Percentiles rank a stretch among this genome's conserved stretches.
Conservation (phyloP, 2,113 vertebrate genomes). For the Seriola quinqueradiata region DNA sequence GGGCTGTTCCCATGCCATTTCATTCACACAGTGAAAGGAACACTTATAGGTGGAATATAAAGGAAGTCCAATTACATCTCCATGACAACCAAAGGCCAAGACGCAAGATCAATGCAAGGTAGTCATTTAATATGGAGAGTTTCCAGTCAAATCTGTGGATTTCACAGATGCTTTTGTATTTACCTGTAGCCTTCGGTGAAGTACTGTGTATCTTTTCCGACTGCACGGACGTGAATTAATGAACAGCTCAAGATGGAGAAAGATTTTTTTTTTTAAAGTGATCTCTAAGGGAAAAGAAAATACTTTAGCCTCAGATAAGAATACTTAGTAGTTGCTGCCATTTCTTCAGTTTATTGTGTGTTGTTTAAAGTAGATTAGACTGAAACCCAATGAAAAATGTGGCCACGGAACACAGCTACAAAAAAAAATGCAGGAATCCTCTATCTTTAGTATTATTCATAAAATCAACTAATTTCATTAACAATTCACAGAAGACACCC, state of each 20-base stretch:
- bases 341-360: neutral
- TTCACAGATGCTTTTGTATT: slow-evolving; percentile 35
- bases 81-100: slow-evolving; percentile 69
- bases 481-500: slow-evolving; percentile 15
- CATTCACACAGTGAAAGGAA: slow-evolving; percentile 66
- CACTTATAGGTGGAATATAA: slow-evolving; percentile 72
- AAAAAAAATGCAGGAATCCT: neutral
- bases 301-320: neutral
- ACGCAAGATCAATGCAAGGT: slow-evolving; percentile 47
- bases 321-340: neutral
- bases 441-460: neutral
- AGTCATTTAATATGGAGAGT: slow-evolving; percentile 56
- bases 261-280: neutral
- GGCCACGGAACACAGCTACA: neutral
- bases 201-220: slow-evolving; percentile 10
- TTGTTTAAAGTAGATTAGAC: slow-evolving; percentile 1
- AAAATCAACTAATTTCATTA: slow-evolving; percentile 8
- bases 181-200: slow-evolving; percentile 2
- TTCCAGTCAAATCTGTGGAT: slow-evolving; percentile 27
- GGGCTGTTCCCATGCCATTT: slow-evolving; percentile 65
- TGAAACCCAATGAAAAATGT: neutral
- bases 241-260: slow-evolving; percentile 2
- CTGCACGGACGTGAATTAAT: slow-evolving; percentile 11
- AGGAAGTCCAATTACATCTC: slow-evolving; percentile 72
- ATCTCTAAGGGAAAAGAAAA: neutral